phyloP scores from a whole-genome alignment of 2,888 invertebrate species.

The Spatulosminthurus flaviceps region DNA sequence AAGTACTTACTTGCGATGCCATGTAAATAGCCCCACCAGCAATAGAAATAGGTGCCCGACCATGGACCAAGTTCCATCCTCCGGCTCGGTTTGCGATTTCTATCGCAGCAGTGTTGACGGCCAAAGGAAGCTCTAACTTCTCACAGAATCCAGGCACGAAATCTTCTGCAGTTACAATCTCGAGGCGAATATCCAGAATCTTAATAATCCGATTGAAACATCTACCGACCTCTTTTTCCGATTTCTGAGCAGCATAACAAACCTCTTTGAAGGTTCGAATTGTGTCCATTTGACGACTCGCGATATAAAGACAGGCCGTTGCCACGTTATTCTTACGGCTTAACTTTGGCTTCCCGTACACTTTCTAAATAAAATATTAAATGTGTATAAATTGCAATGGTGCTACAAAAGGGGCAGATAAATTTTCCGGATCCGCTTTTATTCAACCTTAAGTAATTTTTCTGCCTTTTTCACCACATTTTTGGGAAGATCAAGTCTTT shows the following conservation, averaged over 20 bases:
- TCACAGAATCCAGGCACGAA: neutral
- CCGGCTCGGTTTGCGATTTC: neutral
- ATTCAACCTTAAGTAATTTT: too few species aligned
- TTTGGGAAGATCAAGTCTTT: too few species aligned
- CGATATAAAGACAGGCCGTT: neutral
- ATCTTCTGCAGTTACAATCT: neutral
- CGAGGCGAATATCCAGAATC: neutral
- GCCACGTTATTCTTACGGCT: neutral
- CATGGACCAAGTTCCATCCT: neutral
- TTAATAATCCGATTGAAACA: neutral
- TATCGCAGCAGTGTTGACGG: neutral
- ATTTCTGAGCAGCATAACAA: neutral
- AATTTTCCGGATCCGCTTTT: too few species aligned
- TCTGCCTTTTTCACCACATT: too few species aligned
- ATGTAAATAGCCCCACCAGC: neutral
- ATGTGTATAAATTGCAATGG: too few species aligned
- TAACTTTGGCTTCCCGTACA: neutral
- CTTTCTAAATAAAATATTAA: neutral
- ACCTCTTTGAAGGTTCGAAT: neutral
- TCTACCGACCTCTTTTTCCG: neutral
- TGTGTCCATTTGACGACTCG: neutral
- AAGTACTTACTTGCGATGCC: neutral
- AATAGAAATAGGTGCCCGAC: neutral
- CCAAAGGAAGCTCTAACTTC: neutral
- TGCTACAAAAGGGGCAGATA: too few species aligned